phyloP scores from a whole-genome alignment of 2,113 vertebrate genomes.

The Colinus virginianus region DNA sequence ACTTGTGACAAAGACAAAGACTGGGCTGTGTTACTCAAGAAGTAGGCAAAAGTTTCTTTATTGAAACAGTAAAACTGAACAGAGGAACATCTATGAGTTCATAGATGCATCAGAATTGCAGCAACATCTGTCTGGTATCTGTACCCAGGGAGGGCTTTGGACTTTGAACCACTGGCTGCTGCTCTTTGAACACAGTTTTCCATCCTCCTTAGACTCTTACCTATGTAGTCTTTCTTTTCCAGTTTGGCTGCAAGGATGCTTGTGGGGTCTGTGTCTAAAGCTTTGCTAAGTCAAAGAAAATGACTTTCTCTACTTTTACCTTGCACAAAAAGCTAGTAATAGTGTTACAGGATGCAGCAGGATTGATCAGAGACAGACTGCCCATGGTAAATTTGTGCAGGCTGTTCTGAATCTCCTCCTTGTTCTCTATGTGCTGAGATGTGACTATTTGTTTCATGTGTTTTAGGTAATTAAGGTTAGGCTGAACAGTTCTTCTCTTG shows the following conservation, averaged over 20 bases:
- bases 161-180: neutral
- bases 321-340: neutral
- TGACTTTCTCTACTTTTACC: accelerated
- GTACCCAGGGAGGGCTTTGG: neutral
- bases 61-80: neutral
- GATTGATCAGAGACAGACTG: neutral
- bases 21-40: neutral
- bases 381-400: neutral
- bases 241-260: neutral
- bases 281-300: neutral
- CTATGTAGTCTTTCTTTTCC: neutral
- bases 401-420: neutral
- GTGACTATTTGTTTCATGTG: neutral
- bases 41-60: neutral
- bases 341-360: neutral
- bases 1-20: neutral
- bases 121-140: neutral
- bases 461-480: neutral
- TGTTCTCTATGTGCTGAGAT: neutral
- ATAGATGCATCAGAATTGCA: neutral
- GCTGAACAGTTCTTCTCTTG: neutral
- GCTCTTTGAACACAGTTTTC: neutral
- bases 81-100: neutral
- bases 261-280: neutral
- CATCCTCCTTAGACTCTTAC: neutral